A percentile compares a stretch with the other conserved stretches of the same genome.
These are phyloP conservation scores for Tillus elongatus DNA, from an alignment of 2,888 invertebrate genomes.

Conservation along the genomic window DNA sequence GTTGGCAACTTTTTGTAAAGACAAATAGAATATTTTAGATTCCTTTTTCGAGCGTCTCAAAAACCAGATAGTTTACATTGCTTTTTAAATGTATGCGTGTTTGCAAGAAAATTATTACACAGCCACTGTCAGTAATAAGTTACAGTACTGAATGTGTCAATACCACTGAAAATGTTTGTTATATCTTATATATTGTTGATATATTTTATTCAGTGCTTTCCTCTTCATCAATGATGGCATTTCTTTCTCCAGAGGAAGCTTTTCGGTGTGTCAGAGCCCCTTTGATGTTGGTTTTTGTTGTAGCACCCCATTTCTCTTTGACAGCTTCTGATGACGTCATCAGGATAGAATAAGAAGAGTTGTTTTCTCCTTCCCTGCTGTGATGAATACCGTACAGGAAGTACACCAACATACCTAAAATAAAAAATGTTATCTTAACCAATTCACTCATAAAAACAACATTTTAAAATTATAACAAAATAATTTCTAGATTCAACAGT, in stretches of 20 bases:
- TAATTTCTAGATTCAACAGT: no score
- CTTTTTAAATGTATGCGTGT: no score
- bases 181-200: no score
- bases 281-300: slow-evolving; percentile 38
- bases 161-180: no score
- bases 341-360: slow-evolving; percentile 54
- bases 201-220: slow-evolving; percentile 31
- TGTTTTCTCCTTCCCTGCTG: slow-evolving; percentile 64
- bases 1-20: no score
- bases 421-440: background rate
- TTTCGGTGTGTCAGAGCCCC: slow-evolving; percentile 34
- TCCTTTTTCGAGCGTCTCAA: no score
- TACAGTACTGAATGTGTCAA: no score
- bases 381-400: slow-evolving; percentile 80
- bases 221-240: slow-evolving; percentile 38
- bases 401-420: slow-evolving; percentile 68
- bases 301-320: slow-evolving; percentile 54
- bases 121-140: no score
- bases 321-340: slow-evolving; percentile 56
- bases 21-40: no score
- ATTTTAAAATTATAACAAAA: no score
- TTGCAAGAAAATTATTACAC: no score
- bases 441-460: background rate
- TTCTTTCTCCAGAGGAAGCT: slow-evolving; percentile 37
- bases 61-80: no score